Base-by-base conservation (phyloP, 1,140 invertebrate species). In the Holcopasites calliopsidis region DNA sequence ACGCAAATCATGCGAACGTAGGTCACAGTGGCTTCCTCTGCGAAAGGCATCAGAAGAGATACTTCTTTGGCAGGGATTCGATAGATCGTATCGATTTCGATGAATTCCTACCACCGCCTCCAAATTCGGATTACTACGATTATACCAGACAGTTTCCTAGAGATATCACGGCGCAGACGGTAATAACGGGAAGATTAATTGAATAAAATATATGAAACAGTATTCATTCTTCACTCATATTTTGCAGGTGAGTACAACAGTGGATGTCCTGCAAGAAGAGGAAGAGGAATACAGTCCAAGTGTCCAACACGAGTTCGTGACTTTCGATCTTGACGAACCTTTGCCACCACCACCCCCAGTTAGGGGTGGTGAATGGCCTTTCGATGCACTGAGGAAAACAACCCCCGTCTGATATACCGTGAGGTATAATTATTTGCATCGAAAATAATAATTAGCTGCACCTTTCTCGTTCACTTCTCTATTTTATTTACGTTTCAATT, bases 321-420 rank as follows among this genome's bases (percentile, higher is more conserved):
- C 90, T 13, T 92, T 92, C 80, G 91, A 92, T 82, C 80, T 92
- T 61, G 90, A 91, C 57, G 88, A 89, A 62, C 88, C 89, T 44
- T 68, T 90, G 47, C 90, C 91, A 26, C 87, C 90, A 23, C 83
- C 90, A n/a, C 85, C 89, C 18, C 88, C 88, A 5, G 69, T 85
- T 10, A 86, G 87, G 42, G 82, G 79, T 47, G 83, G 85, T 65
- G 86, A 88, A 65, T 89, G 90, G 89, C 87, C 89, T 42, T 88
- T 90, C 50, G 92, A 93, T 66, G 90, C 92, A 13, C 86, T 93
- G 18, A 89, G 92, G 84, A 87, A 89, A 72, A 93, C 92, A 28
- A 93, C 92, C 61, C 92, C 91, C 42, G 93, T 93, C 83, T 93
- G 92, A 92, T 90, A 91, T 77, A 89, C 80, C 86, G 89, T 91